Evolutionary conservation across 2,113 vertebrate genomes (phyloP).

Genomic region (Malurus alboscapulatus): DNA sequence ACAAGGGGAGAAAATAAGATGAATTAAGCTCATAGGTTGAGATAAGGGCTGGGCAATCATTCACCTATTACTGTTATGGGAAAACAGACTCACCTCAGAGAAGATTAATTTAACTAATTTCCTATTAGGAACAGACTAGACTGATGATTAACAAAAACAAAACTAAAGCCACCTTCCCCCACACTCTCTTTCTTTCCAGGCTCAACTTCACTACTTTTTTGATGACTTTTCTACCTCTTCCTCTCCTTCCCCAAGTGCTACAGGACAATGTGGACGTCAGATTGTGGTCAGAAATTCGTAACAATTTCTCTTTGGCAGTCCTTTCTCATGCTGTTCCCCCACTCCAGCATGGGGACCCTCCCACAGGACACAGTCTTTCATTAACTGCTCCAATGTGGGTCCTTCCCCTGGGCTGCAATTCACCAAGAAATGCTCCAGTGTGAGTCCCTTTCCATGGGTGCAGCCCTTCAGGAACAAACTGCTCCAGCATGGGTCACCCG

Average conservation of each 20-base stretch:
- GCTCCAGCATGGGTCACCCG: accelerated
- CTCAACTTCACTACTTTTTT: not conserved
- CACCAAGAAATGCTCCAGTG: not conserved
- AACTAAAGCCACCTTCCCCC: not conserved
- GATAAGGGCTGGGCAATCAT: not conserved
- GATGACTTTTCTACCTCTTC: not conserved
- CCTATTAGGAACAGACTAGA: not conserved
- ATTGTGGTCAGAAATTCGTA: not conserved
- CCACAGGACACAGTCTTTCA: not conserved
- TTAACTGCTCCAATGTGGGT: not conserved
- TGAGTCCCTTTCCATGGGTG: not conserved
- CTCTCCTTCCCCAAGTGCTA: accelerated
- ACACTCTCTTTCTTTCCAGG: not conserved
- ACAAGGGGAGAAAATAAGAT: not conserved
- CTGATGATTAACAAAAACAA: not conserved
- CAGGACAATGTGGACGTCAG: not conserved
- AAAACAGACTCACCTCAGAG: not conserved
- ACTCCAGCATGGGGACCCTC: not conserved
- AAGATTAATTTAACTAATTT: constrained; percentile 2
- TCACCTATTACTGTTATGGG: not conserved
- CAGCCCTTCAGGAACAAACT: not conserved
- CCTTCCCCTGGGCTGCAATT: not conserved
- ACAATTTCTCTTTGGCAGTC: not conserved
- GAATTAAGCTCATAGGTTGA: not conserved
- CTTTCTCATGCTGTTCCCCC: not conserved